Conservation (phyloP, 2,888 invertebrate species). For the Slavum lentiscoides region DNA sequence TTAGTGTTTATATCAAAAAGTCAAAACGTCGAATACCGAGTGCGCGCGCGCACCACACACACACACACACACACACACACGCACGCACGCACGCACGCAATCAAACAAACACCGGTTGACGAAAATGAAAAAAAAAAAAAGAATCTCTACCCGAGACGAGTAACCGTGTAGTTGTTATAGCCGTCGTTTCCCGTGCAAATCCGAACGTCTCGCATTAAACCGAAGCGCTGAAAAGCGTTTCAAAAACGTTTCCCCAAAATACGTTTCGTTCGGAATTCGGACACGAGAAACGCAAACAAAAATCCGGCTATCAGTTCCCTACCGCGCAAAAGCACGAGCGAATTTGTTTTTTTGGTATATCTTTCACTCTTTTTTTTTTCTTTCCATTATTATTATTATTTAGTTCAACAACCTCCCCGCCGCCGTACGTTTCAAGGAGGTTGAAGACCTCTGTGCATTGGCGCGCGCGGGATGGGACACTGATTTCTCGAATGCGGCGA, state of each 20-base stretch:
- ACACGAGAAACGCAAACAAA: neutral
- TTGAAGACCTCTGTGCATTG: constrained; percentile 35
- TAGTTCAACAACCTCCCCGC: constrained; percentile 52
- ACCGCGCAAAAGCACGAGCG: neutral
- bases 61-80: too few species aligned
- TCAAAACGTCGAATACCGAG: neutral
- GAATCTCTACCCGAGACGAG: neutral
- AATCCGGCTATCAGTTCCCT: constrained; percentile 14
- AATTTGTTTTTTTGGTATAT: neutral
- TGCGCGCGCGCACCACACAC: neutral
- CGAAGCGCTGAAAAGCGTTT: too few species aligned
- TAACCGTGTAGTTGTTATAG: neutral
- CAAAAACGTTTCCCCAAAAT: neutral
- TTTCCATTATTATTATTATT: neutral
- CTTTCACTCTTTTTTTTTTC: neutral
- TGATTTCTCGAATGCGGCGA: constrained; percentile 42
- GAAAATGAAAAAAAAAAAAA: neutral
- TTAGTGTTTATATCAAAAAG: constrained; percentile 2
- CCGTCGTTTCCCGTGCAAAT: neutral
- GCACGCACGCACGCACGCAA: neutral
- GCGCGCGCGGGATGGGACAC: neutral
- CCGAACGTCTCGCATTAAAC: neutral
- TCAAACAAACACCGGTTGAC: neutral
- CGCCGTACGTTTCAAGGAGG: constrained; percentile 43
- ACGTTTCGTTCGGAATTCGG: neutral